Base-by-base conservation (phyloP, 2,888 invertebrate species). In the Drosophila seclusa region DNA sequence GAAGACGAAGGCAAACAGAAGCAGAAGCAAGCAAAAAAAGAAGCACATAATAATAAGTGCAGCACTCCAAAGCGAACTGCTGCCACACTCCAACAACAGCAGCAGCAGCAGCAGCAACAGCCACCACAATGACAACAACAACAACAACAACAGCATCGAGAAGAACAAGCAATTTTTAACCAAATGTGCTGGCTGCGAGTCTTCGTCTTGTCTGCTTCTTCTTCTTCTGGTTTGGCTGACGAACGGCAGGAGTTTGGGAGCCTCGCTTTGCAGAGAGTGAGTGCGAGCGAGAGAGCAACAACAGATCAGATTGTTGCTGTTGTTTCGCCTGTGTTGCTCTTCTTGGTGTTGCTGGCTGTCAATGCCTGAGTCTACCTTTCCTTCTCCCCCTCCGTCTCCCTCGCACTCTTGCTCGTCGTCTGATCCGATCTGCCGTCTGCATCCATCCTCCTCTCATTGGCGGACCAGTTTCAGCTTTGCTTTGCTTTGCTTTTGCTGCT, bases 31-130 rank as follows among this genome's bases (percentile, higher is more conserved):
- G 65, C 80, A 64, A 57, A 57, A 36, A 69, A 65, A 69, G 67
- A 66, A 76, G 67, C 70, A 74, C 88, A 85, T 90, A 83, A 89
- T 90, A 85, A 86, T 90, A 85, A 85, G 90, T 87, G 71, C 90
- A 85, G 72, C 89, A 80, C 89, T 87, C 64, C 58, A 81, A 82
- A 62, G 76, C 74, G 50, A 61, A 60, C 45, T 45, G 83, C 63
- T 78, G 79, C 80, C 77, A 76, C 81, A 68, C 83, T 80, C 68
- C 72, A 42, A 55, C 52, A 61, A 59, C 74, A 70, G 53, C 65
- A 67, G 36, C 78, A 64, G 10, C 63, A 67, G 49, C 55, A 66
- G 7, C 50, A 66, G 1, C 42, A 60, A 54, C 74, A 69, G 7
- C 63, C 69, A 54, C 27, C 36, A 18, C 54, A 38, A 54, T 27